Evolutionary conservation across 2,888 invertebrate species (phyloP).

Genomic region (Plebejus argus): DNA sequence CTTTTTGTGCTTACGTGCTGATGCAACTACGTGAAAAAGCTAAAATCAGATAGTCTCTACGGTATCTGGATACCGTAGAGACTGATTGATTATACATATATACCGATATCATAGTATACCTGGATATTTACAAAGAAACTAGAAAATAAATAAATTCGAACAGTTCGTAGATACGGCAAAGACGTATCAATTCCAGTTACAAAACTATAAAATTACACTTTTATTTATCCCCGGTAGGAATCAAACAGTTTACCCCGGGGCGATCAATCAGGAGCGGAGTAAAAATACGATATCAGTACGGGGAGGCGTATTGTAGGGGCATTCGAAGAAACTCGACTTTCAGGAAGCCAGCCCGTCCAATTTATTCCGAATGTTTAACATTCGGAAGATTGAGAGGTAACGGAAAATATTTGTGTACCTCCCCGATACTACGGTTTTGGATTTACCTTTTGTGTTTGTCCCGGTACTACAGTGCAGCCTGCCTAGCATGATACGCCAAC

Average conservation of each 20-base stretch:
- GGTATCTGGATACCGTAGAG: neutral
- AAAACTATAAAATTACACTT: slow-evolving; percentile 38
- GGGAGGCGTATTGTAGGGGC: slow-evolving; percentile 37
- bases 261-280: slow-evolving; percentile 37
- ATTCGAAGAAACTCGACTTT: slow-evolving; percentile 35
- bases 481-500: too few relatives aligned
- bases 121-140: neutral
- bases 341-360: slow-evolving; percentile 33
- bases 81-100: too few relatives aligned
- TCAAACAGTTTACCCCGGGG: slow-evolving; percentile 36
- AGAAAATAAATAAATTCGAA: slow-evolving; percentile 21
- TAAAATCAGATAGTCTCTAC: neutral
- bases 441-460: slow-evolving; percentile 9
- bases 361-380: slow-evolving; percentile 31
- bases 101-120: too few relatives aligned
- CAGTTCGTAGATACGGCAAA: slow-evolving; percentile 20
- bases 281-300: slow-evolving; percentile 35
- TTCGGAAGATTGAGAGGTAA: slow-evolving; percentile 30
- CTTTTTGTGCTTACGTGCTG: neutral
- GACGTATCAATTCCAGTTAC: slow-evolving; percentile 35
- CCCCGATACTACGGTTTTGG: slow-evolving; percentile 18
- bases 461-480: neutral
- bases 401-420: slow-evolving; percentile 30
- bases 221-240: slow-evolving; percentile 35
- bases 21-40: too few relatives aligned